A percentile compares a stretch with the other conserved stretches of the same genome.
Evolutionary conservation across 2,113 vertebrate genomes (phyloP).

Genomic region (Peromyscus maniculatus): DNA sequence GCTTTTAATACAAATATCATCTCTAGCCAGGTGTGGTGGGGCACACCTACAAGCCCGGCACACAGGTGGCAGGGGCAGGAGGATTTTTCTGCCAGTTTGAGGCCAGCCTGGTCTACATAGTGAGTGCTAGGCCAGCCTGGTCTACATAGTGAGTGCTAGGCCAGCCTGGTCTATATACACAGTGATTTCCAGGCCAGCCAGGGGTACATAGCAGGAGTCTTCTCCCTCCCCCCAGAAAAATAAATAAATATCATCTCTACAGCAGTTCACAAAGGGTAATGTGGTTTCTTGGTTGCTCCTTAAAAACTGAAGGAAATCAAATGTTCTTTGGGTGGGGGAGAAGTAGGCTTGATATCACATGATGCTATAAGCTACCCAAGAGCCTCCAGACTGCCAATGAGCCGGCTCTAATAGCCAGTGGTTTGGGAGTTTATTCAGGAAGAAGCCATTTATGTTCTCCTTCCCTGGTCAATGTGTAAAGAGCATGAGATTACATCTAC

Average conservation of each 20-base stretch:
- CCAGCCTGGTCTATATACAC: neutral
- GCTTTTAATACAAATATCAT: neutral
- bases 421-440: neutral
- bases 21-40: neutral
- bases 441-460: neutral
- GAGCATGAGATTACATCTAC: neutral
- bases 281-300: constrained; percentile 11
- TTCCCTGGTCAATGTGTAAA: neutral
- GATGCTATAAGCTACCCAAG: neutral
- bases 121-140: neutral
- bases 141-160: neutral
- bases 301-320: neutral
- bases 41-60: neutral
- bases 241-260: neutral
- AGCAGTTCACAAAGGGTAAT: neutral
- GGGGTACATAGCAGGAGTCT: neutral
- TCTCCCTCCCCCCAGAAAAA: neutral
- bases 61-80: too few species aligned
- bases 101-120: neutral
- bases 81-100: neutral
- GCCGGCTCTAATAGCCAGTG: neutral
- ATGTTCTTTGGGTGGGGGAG: neutral
- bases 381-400: neutral
- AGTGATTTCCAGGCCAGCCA: neutral
- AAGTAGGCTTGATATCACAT: neutral